phyloP scores from a whole-genome alignment of 2,113 vertebrate species.

The Manacus vitellinus region DNA sequence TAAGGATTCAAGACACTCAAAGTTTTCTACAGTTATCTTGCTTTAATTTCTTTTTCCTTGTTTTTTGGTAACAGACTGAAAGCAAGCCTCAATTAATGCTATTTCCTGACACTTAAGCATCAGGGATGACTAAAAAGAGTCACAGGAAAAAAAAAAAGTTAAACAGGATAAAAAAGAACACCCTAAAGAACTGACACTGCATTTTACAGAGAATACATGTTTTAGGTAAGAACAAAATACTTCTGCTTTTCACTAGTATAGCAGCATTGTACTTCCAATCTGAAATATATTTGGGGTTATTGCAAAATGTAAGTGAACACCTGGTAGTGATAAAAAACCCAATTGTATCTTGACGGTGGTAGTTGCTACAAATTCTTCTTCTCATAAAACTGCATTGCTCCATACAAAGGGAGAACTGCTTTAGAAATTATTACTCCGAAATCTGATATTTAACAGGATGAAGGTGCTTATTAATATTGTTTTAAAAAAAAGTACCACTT shows the following conservation, averaged over 20 bases:
- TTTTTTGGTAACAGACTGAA: background rate
- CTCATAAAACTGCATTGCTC: background rate
- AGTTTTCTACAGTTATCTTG: background rate
- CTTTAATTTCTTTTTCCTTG: fast-evolving
- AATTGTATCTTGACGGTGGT: background rate
- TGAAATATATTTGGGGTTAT: background rate
- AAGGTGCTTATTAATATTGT: background rate
- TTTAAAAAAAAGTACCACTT: background rate
- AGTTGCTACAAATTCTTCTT: background rate
- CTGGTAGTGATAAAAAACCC: background rate
- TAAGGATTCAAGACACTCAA: background rate
- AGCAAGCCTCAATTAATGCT: background rate
- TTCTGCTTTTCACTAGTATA: background rate
- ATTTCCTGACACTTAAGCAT: background rate
- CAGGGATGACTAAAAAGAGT: background rate
- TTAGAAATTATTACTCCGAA: background rate
- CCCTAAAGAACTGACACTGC: background rate
- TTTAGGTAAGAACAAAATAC: background rate
- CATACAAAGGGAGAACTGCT: background rate
- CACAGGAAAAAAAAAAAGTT: background rate
- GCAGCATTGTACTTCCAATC: background rate
- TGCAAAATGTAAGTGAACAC: background rate
- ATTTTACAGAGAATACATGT: background rate
- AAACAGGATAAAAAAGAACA: background rate
- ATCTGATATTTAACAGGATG: background rate